Base-by-base conservation (phyloP, 2,113 vertebrate genomes). In the Tragelaphus buxtoni region DNA sequence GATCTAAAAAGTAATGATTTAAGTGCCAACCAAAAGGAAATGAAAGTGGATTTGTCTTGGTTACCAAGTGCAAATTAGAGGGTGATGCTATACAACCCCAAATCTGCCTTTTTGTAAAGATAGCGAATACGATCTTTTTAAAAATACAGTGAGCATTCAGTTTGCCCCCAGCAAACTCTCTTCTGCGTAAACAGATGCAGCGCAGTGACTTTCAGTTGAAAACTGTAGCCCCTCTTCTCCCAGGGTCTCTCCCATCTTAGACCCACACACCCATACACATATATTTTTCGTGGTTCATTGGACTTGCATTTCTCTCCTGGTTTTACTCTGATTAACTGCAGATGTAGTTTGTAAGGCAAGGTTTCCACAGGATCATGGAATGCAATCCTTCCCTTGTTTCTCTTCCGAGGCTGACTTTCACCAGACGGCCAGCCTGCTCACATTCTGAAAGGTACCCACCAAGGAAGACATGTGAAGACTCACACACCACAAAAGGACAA, bases 1-100 rank as follows among this genome's bases (percentile, higher is more conserved):
- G 0, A 96, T 42, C 13, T 84, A n/a, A 24, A 79, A 96, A 98
- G 91, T 28, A 94, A 95, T 49, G 2, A 28, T 72, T 87, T 7
- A 96, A 91, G 88, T 2, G 17, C 79, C 90, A 39, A 55, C 12
- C 81, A 2, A 92, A 39, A 80, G 11, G 1, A 6, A 58, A 56
- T 10, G 17, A 77, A 32, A 77, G 11, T 9, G 4, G 72, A 58
- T 51, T 77, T 96, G 69, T 30, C 32, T 89, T 18, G 0, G 53
- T 4, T 9, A 28, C 6, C 1, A 9, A 85, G 22, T 1, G 7
- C 9, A 58, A 72, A 0, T 17, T 35, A 51, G 17, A 65, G 77
- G 0, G 0, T 6, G 30, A 4, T 9, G 69, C 69, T 51, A 26
- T 51, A 4, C 10, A 35, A 56, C 5, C 65, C 35, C 35, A 96